Evolutionary conservation across 2,797 vertebrate species (phyloP), one percentile per base, ranked within the genome.

Genomic region (Ptychadena robeensis): DNA sequence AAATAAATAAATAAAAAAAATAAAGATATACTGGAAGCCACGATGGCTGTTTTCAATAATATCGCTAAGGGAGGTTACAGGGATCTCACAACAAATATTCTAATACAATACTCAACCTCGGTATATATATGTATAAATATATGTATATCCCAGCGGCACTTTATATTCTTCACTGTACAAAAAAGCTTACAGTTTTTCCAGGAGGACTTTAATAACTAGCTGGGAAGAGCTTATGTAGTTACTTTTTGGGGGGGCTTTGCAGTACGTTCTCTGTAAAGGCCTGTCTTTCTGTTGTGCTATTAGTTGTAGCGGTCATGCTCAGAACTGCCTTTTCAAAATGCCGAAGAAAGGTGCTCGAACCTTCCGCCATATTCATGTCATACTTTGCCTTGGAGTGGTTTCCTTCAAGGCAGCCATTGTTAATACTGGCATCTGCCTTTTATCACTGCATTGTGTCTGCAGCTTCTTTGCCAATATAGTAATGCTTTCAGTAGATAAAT

Each of bases 141-240:
- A 93, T 92, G 95, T 91, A 92, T 93, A 95, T 95, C 96, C 95
- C 96, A 96, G 96, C 96, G 94, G 98, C 97, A 98, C 98, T 98
- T 99, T 98, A 98, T 96, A 96, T 96, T 95, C 96, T 95, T 96
- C 96, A 96, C 95, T 97, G 96, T 97, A 97, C 95, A 98, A 96
- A 98, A 96, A 95, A 94, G 93, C 95, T 94, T 94, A 92, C 94
- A 91, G 93, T 92, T 93, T n/a, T 93, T 93, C 94, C 93, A 92
- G 89, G 79, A 93, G 92, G 91, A 92, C 93, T 91, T 92, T 90
- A 91, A 89, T 90, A 89, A 89, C 91, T 89, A 93, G 94, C 92
- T 93, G 92, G 93, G 93, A 90, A 92, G 92, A 90, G 90, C 92
- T 88, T 91, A 91, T 91, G 93, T 93, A 89, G 91, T 93, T 92